Evolutionary conservation across 2,888 invertebrate species (phyloP).

Genomic region (Epinotia nisella): DNA sequence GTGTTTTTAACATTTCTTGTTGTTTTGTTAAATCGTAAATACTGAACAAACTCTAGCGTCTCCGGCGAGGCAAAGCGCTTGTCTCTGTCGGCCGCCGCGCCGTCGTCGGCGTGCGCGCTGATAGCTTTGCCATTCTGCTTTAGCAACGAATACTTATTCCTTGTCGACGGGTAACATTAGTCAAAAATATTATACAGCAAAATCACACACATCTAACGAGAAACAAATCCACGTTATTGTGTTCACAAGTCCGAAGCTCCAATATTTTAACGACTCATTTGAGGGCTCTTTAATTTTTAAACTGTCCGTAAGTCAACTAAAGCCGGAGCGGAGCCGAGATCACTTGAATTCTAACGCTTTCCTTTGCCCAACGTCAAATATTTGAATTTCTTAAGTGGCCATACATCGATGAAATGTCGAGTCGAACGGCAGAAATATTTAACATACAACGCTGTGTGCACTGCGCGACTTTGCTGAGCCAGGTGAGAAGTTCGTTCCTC

Average conservation of each 20-base stretch:
- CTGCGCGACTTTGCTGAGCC: constrained; percentile 58
- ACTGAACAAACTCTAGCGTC: constrained; percentile 77
- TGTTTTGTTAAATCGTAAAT: constrained; percentile 85
- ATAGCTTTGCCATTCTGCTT: constrained; percentile 19
- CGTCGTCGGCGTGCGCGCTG: constrained; percentile 57
- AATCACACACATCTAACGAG: neutral
- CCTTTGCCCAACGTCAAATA: constrained; percentile 82
- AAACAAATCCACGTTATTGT: constrained; percentile 60
- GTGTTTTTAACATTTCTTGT: constrained; percentile 85
- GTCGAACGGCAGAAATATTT: constrained; percentile 75
- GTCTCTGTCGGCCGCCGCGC: constrained; percentile 63
- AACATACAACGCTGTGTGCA: constrained; percentile 76
- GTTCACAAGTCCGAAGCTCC: constrained; percentile 59
- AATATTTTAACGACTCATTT: constrained; percentile 78
- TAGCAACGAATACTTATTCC: constrained; percentile 10
- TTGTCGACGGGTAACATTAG: neutral
- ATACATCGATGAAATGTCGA: constrained; percentile 79
- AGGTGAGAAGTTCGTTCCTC: constrained; percentile 63
- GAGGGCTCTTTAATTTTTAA: constrained; percentile 81
- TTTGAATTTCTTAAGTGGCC: constrained; percentile 84
- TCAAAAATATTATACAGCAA: neutral
- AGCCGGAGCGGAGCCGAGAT: constrained; percentile 75
- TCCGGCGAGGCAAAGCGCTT: constrained; percentile 62
- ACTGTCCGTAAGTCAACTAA: constrained; percentile 81
- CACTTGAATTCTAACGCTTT: constrained; percentile 85